phyloP scores from a whole-genome alignment of 2,888 invertebrate species.

The Nysson spinosus region DNA sequence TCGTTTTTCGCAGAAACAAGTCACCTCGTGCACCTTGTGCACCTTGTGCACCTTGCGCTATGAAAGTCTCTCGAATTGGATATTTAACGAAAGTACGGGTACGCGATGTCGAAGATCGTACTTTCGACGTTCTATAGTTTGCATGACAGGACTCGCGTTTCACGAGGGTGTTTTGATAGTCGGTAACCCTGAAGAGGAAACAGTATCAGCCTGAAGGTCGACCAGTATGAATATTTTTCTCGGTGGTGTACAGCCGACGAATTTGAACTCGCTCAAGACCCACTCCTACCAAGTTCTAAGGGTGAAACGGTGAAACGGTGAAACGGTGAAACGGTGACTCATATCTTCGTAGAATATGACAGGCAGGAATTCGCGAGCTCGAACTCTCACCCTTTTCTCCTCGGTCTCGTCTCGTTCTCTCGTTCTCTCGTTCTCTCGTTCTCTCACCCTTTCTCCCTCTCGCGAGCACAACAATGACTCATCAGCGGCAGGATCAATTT shows the following conservation, averaged over 20 bases:
- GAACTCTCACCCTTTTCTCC: slow-evolving; percentile 42
- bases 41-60: too few relatives aligned
- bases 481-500: slow-evolving; percentile 43
- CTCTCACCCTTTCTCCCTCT: slow-evolving; percentile 26
- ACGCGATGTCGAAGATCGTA: background rate
- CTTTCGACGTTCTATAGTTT: background rate
- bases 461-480: slow-evolving; percentile 48
- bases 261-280: background rate
- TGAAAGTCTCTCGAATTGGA: too few relatives aligned
- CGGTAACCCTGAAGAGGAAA: slow-evolving; percentile 2
- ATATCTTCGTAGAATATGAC: slow-evolving; percentile 43
- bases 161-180: too few relatives aligned
- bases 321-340: slow-evolving; percentile 62
- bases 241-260: background rate
- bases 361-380: slow-evolving; percentile 41
- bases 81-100: background rate
- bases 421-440: too few relatives aligned
- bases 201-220: background rate
- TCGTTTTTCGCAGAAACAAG: background rate
- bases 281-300: slow-evolving; percentile 27
- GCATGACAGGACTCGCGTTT: too few relatives aligned
- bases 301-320: too few relatives aligned
- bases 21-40: slow-evolving; percentile 3
- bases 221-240: too few relatives aligned
- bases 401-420: slow-evolving; percentile 39